These are phyloP conservation scores for Telenomus remus DNA, from an alignment of 1,140 invertebrate species.

Conservation along the genomic window DNA sequence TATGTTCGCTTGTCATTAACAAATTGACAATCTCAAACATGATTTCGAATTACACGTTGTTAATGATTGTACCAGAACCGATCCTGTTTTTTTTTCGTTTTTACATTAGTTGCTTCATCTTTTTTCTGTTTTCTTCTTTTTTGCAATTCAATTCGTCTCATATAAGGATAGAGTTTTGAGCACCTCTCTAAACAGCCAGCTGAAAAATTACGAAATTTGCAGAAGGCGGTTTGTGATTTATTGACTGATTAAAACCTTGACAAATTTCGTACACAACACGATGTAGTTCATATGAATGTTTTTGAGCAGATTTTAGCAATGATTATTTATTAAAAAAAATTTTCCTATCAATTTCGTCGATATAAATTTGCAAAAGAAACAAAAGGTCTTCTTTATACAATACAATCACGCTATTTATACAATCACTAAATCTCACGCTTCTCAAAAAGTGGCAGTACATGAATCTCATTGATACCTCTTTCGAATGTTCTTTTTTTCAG, in stretches of 20 bases:
- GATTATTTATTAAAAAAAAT: background rate
- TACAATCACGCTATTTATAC: constrained; percentile 8
- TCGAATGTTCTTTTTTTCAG: constrained; percentile 18
- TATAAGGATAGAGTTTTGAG: constrained; percentile 45
- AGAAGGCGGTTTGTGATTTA: constrained; percentile 35
- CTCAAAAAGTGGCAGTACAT: constrained; percentile 47
- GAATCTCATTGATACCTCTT: constrained; percentile 38
- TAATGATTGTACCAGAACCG: constrained; percentile 28
- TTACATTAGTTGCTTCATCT: constrained; percentile 19
- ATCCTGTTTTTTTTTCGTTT: constrained; percentile 23
- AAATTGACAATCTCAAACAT: constrained; percentile 4
- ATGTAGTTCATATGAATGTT: constrained; percentile 17
- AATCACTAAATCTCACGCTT: constrained; percentile 24
- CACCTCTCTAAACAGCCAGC: constrained; percentile 48
- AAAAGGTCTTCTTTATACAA: background rate
- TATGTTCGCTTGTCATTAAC: background rate
- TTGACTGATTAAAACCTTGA: constrained; percentile 26
- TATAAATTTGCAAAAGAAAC: constrained; percentile 25
- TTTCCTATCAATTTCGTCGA: background rate
- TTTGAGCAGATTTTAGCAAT: constrained; percentile 29
- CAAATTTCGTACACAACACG: constrained; percentile 40
- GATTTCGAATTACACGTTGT: background rate
- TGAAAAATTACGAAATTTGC: constrained; percentile 53
- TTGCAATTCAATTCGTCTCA: constrained; percentile 34
- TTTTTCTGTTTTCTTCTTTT: constrained; percentile 1